Evolutionary conservation across 2,888 invertebrate genomes (phyloP), one percentile per base, ranked within the genome.

Genomic region (Cephonodes hylas): DNA sequence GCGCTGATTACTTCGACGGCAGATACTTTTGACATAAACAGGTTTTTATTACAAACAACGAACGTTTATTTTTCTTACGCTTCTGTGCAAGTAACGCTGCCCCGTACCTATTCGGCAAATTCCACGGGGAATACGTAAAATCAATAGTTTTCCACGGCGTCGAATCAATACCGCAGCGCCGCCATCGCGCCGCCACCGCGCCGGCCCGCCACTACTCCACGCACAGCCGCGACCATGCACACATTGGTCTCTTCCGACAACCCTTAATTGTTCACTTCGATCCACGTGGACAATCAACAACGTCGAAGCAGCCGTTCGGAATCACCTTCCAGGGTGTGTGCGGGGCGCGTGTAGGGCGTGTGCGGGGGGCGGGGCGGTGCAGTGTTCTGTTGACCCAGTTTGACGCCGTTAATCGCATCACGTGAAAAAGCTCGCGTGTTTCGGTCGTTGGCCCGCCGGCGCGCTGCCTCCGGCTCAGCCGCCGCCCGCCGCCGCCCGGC

Each of bases 361-460:
- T 64, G 61, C 60, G 68, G 59, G 62, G 63, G 71, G 64, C 62
- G 67, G 68, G 62, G 75, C 72, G 80, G 80, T 80, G 79, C 80
- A 74, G 68, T 75, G 84, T 69, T 76, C 87, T 77, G 82, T 65
- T 88, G 87, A 88, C 89, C 89, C 78, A 89, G 77, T 86, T 89
- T 71, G 73, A 67, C 70, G 69, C 71, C 72, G 75, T 71, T 85
- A 86, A 87, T 86, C 85, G 86, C 79, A 84, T 83, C 85, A 85
- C 86, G 85, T 85, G 85, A 84, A 83, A 80, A 79, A 83, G 85
- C 84, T 88, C 83, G 88, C 86, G 80, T 81, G 83, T 79, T 74
- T 76, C 79, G 88, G 84, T 81, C 83, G 80, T 79, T 77, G 77
- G 45, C 22, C 44, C 34, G 13, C 60, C 31, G 60, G 61, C 15